Evolutionary conservation across 2,888 invertebrate genomes (phyloP).

Genomic region (Exocentrus adspersus): DNA sequence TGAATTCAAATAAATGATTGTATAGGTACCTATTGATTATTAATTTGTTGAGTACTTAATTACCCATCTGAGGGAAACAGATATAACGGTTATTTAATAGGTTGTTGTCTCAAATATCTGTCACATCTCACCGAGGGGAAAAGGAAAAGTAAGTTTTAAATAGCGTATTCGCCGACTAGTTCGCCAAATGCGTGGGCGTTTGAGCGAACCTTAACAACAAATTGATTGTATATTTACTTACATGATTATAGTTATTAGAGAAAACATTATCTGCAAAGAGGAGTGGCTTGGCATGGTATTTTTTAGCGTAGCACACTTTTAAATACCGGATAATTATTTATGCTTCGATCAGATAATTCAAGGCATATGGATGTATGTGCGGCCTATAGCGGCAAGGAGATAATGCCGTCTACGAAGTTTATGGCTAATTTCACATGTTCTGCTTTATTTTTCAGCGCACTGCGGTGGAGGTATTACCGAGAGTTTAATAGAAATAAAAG

Average conservation of each 20-base stretch:
- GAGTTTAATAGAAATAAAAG: too few relatives aligned
- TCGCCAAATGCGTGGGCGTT: conserved; percentile 55
- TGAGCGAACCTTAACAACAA: conserved; percentile 61
- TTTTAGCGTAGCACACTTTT: conserved; percentile 59
- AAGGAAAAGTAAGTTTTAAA: conserved; percentile 1
- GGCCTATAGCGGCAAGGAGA: conserved; percentile 9
- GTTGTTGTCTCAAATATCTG: too few relatives aligned
- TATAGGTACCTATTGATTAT: too few relatives aligned
- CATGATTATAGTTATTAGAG: conserved; percentile 66
- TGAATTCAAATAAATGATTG: too few relatives aligned
- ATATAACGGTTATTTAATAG: too few relatives aligned
- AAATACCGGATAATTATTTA: conserved; percentile 54
- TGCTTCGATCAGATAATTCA: conserved; percentile 48
- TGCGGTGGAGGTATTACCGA: background rate
- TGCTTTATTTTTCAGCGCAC: conserved; percentile 11
- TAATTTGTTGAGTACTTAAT: too few relatives aligned
- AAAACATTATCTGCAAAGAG: conserved; percentile 64
- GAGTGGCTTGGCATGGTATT: conserved; percentile 58
- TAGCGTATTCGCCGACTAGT: conserved; percentile 7
- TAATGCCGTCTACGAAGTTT: background rate
- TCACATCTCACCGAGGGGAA: too few relatives aligned
- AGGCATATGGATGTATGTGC: conserved; percentile 25
- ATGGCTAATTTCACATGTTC: background rate
- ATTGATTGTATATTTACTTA: conserved; percentile 66
- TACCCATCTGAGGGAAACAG: too few relatives aligned